Conservation (phyloP, 2,888 invertebrate genomes). For the Nesidiocoris tenuis region DNA sequence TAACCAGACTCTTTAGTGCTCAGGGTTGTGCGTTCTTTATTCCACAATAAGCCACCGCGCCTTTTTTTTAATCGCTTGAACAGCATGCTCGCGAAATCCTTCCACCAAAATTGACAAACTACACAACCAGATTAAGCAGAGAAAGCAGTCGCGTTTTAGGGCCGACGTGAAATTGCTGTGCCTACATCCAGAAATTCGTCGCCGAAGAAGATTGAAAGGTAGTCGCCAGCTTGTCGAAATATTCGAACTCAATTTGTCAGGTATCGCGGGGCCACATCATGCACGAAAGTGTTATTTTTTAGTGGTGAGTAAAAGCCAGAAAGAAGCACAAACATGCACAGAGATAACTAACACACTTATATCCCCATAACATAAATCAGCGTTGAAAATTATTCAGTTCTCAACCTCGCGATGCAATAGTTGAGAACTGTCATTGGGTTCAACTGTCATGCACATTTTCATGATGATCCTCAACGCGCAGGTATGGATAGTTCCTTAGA, state of each 20-base stretch:
- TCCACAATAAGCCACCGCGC: slow-evolving; percentile 9
- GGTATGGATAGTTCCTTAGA: too few relatives aligned
- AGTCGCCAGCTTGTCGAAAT: too few relatives aligned
- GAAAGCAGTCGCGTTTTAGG: background rate
- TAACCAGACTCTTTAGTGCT: slow-evolving; percentile 38
- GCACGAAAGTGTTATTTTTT: background rate
- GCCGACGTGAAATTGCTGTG: background rate
- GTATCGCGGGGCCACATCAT: background rate
- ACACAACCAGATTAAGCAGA: background rate
- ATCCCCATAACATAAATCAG: background rate
- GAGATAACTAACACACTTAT: background rate
- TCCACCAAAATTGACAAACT: background rate
- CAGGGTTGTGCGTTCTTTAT: slow-evolving; percentile 14
- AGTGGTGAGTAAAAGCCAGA: slow-evolving; percentile 27
- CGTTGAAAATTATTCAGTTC: too few relatives aligned
- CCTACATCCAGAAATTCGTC: background rate
- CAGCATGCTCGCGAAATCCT: background rate
- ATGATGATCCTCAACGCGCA: too few relatives aligned
- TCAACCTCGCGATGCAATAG: too few relatives aligned
- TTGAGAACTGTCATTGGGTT: too few relatives aligned
- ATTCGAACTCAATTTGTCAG: too few relatives aligned
- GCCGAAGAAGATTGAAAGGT: background rate
- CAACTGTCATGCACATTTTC: too few relatives aligned
- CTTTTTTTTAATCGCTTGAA: background rate
- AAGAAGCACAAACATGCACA: slow-evolving; percentile 39